Evolutionary conservation across 2,888 invertebrate genomes (phyloP), one percentile per base, ranked within the genome.

Genomic region (Ochropleura leucogaster): DNA sequence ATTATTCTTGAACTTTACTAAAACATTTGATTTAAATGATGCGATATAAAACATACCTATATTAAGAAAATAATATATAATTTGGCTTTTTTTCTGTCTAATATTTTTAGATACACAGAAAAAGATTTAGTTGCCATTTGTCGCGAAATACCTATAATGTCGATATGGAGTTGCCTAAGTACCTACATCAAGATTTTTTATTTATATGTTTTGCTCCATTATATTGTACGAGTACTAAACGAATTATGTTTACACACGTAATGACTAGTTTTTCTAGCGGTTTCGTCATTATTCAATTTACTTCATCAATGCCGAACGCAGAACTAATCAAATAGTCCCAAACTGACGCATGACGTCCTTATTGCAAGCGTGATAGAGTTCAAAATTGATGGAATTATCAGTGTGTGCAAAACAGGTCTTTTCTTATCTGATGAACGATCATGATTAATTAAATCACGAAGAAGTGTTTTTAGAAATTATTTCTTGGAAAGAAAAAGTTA

Each of bases 361-460:
- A 70, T 77, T 18, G n/a, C 46, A 40, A 78, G 10, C 0, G 3
- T 0, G 0, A 16, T 59, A 79, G 30, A 65, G 68, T 74, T 68
- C 40, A 76, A 73, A 72, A 59, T 85, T 53, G 47, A 49, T 20
- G 20, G 55, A 47, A 5, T 44, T 59, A 16, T 18, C 5, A 40
- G 55, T 57, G 9, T 63, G 71, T 47, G 49, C 47, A 72, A 79
- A 79, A 72, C 72, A 44, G 44, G 47, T 62, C 16, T 55, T 72
- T 57, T 44, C 72, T 59, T 75, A 83, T 77, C 71, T 66, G 75
- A 63, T 69, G 76, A 64, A 53, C 14, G 74, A 53, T 59, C 59
- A 40, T 75, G n/a, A 83, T 77, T 79, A 82, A 85, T 84, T 77
- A 79, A 83, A 84, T 87, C 86, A 85, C 67, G 71, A 66, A 75